These are phyloP conservation scores for Rhogogaster chlorosoma DNA, from an alignment of 2,888 invertebrate genomes.

Conservation along the genomic window DNA sequence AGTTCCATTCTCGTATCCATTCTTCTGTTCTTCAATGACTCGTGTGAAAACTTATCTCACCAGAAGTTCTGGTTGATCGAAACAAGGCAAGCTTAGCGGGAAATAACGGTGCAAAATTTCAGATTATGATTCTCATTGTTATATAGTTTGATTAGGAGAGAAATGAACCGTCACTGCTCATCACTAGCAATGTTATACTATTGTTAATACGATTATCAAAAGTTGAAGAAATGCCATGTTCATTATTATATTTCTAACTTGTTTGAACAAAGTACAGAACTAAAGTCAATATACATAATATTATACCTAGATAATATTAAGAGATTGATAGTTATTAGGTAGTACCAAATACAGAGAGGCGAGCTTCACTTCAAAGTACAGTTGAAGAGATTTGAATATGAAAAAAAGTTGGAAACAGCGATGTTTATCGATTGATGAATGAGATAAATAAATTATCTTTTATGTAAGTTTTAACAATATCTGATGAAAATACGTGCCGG, in stretches of 20 bases:
- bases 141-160: not conserved
- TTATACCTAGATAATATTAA: conserved; percentile 13
- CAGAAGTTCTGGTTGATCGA: not conserved
- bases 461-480: not conserved
- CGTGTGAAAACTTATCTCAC: not conserved
- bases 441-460: not conserved
- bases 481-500: not conserved
- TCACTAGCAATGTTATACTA: not conserved
- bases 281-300: not conserved
- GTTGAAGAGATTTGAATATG: not conserved
- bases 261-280: conserved; percentile 7
- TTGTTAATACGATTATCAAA: not conserved
- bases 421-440: not conserved
- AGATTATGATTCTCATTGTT: not conserved
- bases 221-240: not conserved
- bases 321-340: not conserved
- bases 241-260: conserved; percentile 5
- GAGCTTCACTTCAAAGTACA: not conserved
- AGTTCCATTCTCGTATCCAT: not conserved
- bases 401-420: not conserved
- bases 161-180: not conserved
- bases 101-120: not conserved
- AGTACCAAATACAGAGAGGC: conserved; percentile 1
- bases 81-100: not conserved
- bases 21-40: not conserved